Evolutionary conservation across 1,140 invertebrate species (phyloP), one percentile per base, ranked within the genome.

Genomic region (Bombus pascuorum): DNA sequence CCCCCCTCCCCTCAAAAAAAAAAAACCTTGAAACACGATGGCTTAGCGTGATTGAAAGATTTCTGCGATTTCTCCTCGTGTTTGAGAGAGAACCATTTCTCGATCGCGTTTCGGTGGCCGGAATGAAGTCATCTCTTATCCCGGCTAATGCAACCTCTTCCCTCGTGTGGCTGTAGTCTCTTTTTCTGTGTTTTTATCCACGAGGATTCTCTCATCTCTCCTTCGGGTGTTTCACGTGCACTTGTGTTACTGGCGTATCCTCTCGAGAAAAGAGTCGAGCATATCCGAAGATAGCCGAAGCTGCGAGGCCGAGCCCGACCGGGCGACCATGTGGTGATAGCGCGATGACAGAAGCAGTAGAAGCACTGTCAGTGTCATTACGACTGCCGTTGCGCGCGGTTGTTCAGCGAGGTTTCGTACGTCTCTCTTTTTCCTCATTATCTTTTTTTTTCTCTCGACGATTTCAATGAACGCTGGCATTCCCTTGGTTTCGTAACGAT

Each of bases 281-380:
- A 34, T 62, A 66, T 15, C 70, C 87, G 84, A 81, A 85, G 44
- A 82, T 74, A n/a, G 62, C 80, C 90, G 90, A 91, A 72, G 75
- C 25, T 2, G 57, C 73, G 62, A 79, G 82, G 37, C 76, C 85
- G 79, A 74, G 71, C 18, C 80, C 75, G 83, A 80, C 15, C 22
- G 28, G 28, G 72, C 86, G 91, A 90, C 91, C 91, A 92, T 92
- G 91, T 91, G 91, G 84, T 90, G 91, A 91, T 92, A 89, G 91
- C 80, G 75, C 88, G 88, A 90, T 91, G 92, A 91, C 87, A 91
- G 86, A 90, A 88, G 82, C 90, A 91, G 91, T 94, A 91, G 86
- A 90, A 87, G 82, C 90, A 91, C 91, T 94, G 93, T 94, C 93
- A 94, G 94, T 94, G 93, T 94, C 93, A 94, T 89, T 92, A 83